These are phyloP conservation scores for Chaenocephalus aceratus DNA, from an alignment of 2,113 vertebrate genomes.

Conservation along the genomic window DNA sequence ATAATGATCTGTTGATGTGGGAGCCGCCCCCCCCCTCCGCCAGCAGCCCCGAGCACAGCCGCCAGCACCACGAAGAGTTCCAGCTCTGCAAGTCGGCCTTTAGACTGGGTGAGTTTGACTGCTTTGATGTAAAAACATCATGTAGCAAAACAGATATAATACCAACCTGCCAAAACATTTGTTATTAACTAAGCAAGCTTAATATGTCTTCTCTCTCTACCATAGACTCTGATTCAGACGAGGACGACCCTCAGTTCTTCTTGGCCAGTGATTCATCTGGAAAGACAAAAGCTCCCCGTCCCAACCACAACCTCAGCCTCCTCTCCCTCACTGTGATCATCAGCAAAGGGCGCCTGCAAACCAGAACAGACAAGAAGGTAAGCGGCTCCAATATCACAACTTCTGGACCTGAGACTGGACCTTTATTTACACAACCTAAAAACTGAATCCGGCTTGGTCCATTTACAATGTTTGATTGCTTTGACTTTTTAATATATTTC, in stretches of 20 bases:
- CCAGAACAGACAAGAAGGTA: conserved; percentile 90
- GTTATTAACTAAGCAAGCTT: background rate
- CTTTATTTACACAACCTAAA: background rate
- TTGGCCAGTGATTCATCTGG: conserved; percentile 75
- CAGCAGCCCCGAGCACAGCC: conserved; percentile 54
- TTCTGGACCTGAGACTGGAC: background rate
- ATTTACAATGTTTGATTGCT: background rate
- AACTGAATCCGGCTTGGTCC: background rate
- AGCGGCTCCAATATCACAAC: conserved; percentile 2
- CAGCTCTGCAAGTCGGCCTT: conserved; percentile 94
- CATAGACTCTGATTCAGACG: conserved; percentile 91
- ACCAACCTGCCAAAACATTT: background rate
- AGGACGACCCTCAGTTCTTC: conserved; percentile 88
- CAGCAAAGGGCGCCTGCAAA: conserved; percentile 88
- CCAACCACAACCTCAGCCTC: conserved; percentile 83
- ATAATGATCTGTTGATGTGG: conserved; percentile 95
- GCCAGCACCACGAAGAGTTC: conserved; percentile 81
- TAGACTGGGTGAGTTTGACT: conserved; percentile 84
- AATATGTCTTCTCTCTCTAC: background rate
- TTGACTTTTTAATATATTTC: background rate
- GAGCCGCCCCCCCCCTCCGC: conserved; percentile 77
- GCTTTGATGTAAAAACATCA: conserved; percentile 19
- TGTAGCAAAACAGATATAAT: background rate
- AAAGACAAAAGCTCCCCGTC: conserved; percentile 55
- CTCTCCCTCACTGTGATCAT: conserved; percentile 88